Base-by-base conservation (phyloP, 2,888 invertebrate species). In the Chrysolina haemoptera region DNA sequence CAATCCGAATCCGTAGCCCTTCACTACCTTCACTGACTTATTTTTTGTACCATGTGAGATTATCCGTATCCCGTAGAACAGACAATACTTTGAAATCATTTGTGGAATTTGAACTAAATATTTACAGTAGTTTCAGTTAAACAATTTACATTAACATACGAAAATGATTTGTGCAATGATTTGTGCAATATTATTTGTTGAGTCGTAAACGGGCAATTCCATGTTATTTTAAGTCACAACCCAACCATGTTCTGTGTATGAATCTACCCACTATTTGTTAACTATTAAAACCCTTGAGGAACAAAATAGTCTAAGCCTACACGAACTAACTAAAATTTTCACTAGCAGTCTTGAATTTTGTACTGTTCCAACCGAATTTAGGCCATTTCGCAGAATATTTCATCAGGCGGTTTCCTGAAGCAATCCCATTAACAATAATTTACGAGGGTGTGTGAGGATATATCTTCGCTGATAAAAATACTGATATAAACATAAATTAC, bases 381-480 rank as follows among this genome's bases (percentile, higher is more conserved):
- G 80, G 79, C 80, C 80, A 77, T 79, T 80, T 76, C 74, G 71
- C 75, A 71, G 74, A 82, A 81, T 81, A 81, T 80, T 80, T 81
- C 81, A 84, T 82, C 84, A 84, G 79, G 80, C 76, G 76, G 77
- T 75, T 80, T 82, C 83, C 83, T 82, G 84, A 82, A 81, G 80
- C 76, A 62, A 73, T 70, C 70, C 74, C 75, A 77, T 76, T 78
- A 72, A 41, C 71, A 75, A 75, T 73, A 72, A 80, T 75, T 77
- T 79, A 79, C 63, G 86, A 82, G 65, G 85, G 81, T 84, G 89
- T 83, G 89, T 92, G 72, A 69, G 63, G 71, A 70, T 75, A 75
- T 75, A 77, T 77, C 70, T 72, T 53, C 68, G 66, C 72, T 66
- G 69, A 75, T 62, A 67, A 75, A 71, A 75, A 71, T 75, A 71